phyloP scores from a whole-genome alignment of 2,888 invertebrate species.

The Teleogryllus oceanicus region DNA sequence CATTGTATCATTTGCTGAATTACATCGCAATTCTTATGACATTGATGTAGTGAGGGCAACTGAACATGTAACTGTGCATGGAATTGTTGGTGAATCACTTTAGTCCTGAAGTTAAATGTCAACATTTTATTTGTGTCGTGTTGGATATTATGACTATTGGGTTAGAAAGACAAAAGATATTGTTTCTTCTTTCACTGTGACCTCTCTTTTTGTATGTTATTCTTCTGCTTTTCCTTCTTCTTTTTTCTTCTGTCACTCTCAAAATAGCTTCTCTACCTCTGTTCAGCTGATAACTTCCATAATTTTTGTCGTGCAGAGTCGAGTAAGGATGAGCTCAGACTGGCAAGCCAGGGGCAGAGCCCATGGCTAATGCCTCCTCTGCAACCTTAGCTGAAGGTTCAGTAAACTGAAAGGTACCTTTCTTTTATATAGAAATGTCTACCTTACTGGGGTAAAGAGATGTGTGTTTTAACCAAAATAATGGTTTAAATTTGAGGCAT shows the following conservation, averaged over 20 bases:
- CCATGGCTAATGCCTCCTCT: not conserved
- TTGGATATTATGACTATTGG: no score
- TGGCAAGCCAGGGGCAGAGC: not conserved
- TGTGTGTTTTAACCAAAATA: not conserved
- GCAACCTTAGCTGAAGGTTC: not conserved
- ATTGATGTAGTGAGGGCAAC: no score
- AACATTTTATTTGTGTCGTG: no score
- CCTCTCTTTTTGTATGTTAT: not conserved
- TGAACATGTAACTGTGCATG: no score
- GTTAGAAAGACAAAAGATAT: not conserved
- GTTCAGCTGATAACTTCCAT: not conserved
- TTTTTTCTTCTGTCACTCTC: not conserved
- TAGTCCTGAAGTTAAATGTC: no score
- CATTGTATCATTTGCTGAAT: no score
- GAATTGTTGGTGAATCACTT: no score
- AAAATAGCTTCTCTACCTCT: not conserved
- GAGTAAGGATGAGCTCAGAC: constrained; percentile 3
- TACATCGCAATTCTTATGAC: no score
- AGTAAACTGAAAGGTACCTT: constrained; percentile 3
- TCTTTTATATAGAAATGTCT: not conserved
- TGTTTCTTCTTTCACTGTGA: not conserved
- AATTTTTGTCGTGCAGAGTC: constrained; percentile 3
- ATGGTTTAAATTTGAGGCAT: not conserved
- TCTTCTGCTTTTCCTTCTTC: not conserved
- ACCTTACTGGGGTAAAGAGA: not conserved